Conservation (phyloP, 2,113 vertebrate genomes). For the Sisor rabdophorus region DNA sequence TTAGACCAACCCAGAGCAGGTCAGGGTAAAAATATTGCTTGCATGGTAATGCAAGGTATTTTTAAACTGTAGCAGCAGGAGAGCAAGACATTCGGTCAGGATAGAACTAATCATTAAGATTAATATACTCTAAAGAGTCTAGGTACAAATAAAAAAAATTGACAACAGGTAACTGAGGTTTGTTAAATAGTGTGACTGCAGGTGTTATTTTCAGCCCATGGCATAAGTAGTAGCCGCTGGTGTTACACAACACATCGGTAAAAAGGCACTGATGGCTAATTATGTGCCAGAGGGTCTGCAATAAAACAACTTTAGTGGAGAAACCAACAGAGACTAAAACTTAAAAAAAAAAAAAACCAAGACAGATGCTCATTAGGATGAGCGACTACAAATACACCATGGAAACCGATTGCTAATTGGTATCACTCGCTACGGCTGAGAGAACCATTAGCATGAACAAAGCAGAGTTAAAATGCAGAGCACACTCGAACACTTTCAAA, state of each 20-base stretch:
- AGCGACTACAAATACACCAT: slow-evolving; percentile 6
- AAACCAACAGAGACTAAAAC: slow-evolving; percentile 12
- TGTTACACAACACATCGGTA: background rate
- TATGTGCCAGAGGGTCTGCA: slow-evolving; percentile 5
- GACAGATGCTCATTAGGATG: slow-evolving; percentile 43
- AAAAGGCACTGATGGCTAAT: slow-evolving; percentile 27
- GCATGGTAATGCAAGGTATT: slow-evolving; percentile 30
- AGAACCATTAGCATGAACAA: slow-evolving; percentile 5
- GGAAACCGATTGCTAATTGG: slow-evolving; percentile 18
- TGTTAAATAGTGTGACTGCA: background rate
- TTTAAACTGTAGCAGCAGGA: slow-evolving; percentile 26
- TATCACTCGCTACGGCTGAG: background rate
- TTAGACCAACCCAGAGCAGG: slow-evolving; percentile 23
- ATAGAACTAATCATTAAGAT: slow-evolving; percentile 3
- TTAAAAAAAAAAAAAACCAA: background rate
- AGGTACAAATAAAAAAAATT: background rate
- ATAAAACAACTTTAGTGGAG: background rate
- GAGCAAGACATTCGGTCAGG: slow-evolving; percentile 26
- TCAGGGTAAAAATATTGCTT: slow-evolving; percentile 12
- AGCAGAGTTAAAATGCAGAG: background rate
- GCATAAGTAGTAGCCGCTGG: slow-evolving; percentile 14
- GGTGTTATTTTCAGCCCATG: slow-evolving; percentile 20
- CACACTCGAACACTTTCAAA: background rate
- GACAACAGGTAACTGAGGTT: background rate
- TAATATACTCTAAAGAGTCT: background rate